phyloP scores from a whole-genome alignment of 2,797 vertebrate species.

The Sebastiscus tertius region DNA sequence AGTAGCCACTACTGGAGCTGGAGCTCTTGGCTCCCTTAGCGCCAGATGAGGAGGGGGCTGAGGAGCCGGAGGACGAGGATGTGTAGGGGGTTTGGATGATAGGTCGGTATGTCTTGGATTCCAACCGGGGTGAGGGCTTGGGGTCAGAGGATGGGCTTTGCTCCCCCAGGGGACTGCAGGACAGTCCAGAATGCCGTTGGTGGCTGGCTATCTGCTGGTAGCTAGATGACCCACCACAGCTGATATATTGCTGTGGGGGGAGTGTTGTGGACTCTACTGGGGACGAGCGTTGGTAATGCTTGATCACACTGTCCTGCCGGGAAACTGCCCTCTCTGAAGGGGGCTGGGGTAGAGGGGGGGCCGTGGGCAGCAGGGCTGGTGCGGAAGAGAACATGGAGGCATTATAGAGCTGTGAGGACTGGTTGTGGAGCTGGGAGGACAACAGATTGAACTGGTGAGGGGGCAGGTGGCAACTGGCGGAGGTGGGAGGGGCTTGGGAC shows the following conservation, averaged over 20 bases:
- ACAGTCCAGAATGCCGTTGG: slow-evolving; percentile 82
- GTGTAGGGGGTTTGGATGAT: slow-evolving; percentile 88
- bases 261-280: slow-evolving; percentile 82
- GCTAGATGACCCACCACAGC: slow-evolving; percentile 83
- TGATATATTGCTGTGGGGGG: slow-evolving; percentile 89
- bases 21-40: slow-evolving; percentile 76
- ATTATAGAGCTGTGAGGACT: slow-evolving; percentile 89
- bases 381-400: slow-evolving; percentile 87
- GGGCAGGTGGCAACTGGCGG: slow-evolving; percentile 86
- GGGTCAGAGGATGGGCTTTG: slow-evolving; percentile 84
- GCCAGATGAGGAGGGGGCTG: slow-evolving; percentile 64
- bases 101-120: slow-evolving; percentile 87
- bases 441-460: slow-evolving; percentile 89
- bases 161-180: slow-evolving; percentile 90
- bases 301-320: slow-evolving; percentile 93
- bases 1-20: slow-evolving; percentile 84
- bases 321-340: slow-evolving; percentile 86
- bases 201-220: slow-evolving; percentile 87
- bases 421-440: slow-evolving; percentile 86
- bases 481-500: slow-evolving; percentile 74
- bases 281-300: slow-evolving; percentile 90
- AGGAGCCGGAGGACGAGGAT: slow-evolving; percentile 70
- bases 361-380: slow-evolving; percentile 59
- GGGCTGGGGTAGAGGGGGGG: slow-evolving; percentile 73
- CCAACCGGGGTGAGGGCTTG: slow-evolving; percentile 72